A percentile compares a stretch with the other conserved stretches of the same genome.
Conservation (phyloP, 2,888 invertebrate genomes). For the Rhopalosiphum nymphaeae region DNA sequence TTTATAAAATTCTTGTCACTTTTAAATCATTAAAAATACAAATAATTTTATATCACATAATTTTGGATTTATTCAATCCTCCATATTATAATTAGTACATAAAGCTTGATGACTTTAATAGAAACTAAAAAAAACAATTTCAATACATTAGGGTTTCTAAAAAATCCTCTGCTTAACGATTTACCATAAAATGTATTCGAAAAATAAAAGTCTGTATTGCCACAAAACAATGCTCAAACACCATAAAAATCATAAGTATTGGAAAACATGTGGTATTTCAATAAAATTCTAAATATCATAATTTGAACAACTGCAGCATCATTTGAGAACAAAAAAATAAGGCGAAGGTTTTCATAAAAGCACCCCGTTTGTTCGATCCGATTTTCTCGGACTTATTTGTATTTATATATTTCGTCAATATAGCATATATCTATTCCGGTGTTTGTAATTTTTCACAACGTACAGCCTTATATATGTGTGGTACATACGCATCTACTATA, state of each 20-base stretch:
- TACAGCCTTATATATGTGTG: background rate
- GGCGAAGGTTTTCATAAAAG: background rate
- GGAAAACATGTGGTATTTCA: background rate
- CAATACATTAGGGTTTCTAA: background rate
- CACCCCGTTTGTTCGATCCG: background rate
- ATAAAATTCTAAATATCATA: too few species aligned
- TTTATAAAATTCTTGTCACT: background rate
- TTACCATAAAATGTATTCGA: background rate
- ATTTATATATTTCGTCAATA: background rate
- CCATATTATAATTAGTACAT: background rate
- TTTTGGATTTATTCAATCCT: background rate
- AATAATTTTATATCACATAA: background rate
- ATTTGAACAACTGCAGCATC: background rate
- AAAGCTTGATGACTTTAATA: background rate
- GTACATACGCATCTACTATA: background rate
- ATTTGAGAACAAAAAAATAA: background rate
- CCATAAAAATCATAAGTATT: background rate
- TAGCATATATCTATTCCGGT: background rate
- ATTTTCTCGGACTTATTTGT: background rate
- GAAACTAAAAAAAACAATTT: background rate
- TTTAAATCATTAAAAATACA: background rate
- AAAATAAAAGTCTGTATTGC: background rate
- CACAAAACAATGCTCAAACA: background rate
- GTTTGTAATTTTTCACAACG: background rate
- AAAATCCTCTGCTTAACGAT: background rate